Conservation (phyloP, 2,113 vertebrate species). For the Cololabis saira region DNA sequence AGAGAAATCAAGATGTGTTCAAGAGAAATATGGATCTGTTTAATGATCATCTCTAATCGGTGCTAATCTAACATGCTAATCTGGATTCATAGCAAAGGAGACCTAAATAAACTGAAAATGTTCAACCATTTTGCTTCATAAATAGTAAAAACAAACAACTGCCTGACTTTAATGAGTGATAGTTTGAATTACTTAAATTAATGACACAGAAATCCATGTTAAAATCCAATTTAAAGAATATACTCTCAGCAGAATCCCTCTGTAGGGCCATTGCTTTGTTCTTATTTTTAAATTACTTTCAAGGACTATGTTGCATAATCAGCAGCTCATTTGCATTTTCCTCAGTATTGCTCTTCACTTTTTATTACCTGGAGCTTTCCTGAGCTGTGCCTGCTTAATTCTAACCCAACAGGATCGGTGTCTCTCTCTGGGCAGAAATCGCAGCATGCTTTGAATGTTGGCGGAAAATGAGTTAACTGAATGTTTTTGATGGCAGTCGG, state of each 20-base stretch:
- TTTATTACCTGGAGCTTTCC: conserved; percentile 58
- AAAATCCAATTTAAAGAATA: conserved; percentile 23
- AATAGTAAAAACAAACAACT: background rate
- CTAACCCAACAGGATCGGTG: conserved; percentile 34
- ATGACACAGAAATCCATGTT: conserved; percentile 29
- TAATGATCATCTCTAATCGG: too few species aligned
- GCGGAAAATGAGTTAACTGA: conserved; percentile 16
- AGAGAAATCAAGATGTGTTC: conserved; percentile 14
- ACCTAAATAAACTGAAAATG: too few species aligned
- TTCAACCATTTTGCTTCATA: background rate
- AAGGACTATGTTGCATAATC: conserved; percentile 58
- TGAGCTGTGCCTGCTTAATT: conserved; percentile 43
- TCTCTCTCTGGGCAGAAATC: conserved; percentile 29
- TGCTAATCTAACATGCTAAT: background rate
- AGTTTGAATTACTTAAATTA: background rate
- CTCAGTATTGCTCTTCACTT: conserved; percentile 45
- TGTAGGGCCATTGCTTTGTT: conserved; percentile 31
- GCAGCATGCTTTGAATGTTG: conserved; percentile 20
- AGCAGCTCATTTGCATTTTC: conserved; percentile 69
- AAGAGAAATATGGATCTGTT: background rate
- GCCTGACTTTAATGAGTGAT: conserved; percentile 13
- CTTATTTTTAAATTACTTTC: conserved; percentile 42
- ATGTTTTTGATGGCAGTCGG: background rate
- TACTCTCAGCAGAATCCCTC: conserved; percentile 39
- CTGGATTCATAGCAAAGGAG: conserved; percentile 1